Evolutionary conservation across 2,888 invertebrate genomes (phyloP), one percentile per base, ranked within the genome.

Genomic region (Luffia ferchaultella): DNA sequence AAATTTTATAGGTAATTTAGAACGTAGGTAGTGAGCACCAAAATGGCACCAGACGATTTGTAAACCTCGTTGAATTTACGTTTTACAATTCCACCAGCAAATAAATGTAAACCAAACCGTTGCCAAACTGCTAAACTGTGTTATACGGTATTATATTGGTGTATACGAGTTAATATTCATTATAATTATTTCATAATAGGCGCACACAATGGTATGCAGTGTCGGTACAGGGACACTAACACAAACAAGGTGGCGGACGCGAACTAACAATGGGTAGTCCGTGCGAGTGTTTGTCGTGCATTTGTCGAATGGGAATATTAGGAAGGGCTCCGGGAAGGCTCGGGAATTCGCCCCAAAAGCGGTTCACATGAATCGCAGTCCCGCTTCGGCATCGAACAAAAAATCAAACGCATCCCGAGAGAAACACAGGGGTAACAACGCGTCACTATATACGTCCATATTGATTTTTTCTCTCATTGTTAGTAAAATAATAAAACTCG

Each of bases 311-410:
- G 73, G 69, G 80, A 76, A 79, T 80, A 80, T 82, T 78, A 75
- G 75, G 71, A 82, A 82, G 82, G 82, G 83, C 79, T 71, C 75
- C 71, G 69, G 67, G 72, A 74, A 78, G 82, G 82, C 83, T 75
- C 83, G 83, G 83, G 83, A 83, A 83, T 82, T 80, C 74, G 80
- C 82, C 83, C 82, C 71, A 80, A 80, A 82, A 80, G 80, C 80
- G 76, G 83, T 84, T 84, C 83, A 78, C 83, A 83, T 83, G 83
- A 78, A 76, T 68, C 74, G 72, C 63, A 72, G 78, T 80, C 82
- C 80, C 79, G 80, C 80, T 80, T 76, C 73, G 74, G 75, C 70
- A 69, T 70, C 65, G 68, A 68, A 82, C 76, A 82, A 82, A 83
- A 82, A 83, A 82, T 79, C 79, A 77, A 77, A 80, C 73, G 72